Evolutionary conservation across 2,888 invertebrate genomes (phyloP), one percentile per base, ranked within the genome.

Genomic region (Drosophila engyochracea): DNA sequence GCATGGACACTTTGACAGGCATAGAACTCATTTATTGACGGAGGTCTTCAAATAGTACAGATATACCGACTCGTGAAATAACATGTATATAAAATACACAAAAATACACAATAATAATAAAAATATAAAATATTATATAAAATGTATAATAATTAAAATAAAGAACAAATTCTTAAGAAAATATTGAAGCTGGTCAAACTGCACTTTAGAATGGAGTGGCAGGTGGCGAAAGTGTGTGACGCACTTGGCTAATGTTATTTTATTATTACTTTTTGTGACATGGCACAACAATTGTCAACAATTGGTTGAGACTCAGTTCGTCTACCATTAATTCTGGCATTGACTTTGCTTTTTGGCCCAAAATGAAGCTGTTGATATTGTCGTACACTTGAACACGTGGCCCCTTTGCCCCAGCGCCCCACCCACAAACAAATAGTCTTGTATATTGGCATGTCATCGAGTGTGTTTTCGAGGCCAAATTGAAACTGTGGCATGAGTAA

Each of bases 281-380:
- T 76, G 73, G 68, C 70, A 75, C 80, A 82, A 73, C 66, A 70
- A 78, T 78, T 89, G 88, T 85, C 88, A 87, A 78, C 85, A 81
- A 89, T 85, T 77, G 85, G 74, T 61, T 79, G 49, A 54, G 76
- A 81, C 73, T 65, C 58, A 31, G 35, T 59, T 39, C 25, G 25
- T 51, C 61, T 28, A 31, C 65, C 82, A 80, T 82, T 82, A 74
- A 74, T 80, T 70, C 82, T 61, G 53, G 51, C 59, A 69, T 63
- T 78, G 47, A 31, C 70, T 30, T 54, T 49, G 49, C 79, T 58
- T 78, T 82, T 81, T 22, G 51, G 49, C 49, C 54, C 69, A 73
- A 67, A 88, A 90, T 90, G 70, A 88, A 90, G 90, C 74, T 88
- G 85, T 74, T 89, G 82, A 79, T 79, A 63, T 67, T 84, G 74